phyloP scores from a whole-genome alignment of 2,113 vertebrate species.

The Entomyzon cyanotis region DNA sequence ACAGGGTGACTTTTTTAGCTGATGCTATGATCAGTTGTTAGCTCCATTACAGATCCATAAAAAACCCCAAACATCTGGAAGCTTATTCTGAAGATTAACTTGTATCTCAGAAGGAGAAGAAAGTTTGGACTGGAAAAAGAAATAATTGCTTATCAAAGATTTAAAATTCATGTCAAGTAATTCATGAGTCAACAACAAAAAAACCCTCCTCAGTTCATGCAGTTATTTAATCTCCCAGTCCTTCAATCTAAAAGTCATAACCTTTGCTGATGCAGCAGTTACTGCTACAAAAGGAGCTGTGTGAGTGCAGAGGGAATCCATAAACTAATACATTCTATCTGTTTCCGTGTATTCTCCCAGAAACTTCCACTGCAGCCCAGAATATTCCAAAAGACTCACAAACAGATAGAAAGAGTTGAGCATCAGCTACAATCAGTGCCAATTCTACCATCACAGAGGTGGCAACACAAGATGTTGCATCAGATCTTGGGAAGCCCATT shows the following conservation, averaged over 20 bases:
- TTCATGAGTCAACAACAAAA: neutral
- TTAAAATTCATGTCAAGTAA: neutral
- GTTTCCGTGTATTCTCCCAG: neutral
- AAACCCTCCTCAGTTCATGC: neutral
- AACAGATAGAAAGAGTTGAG: neutral
- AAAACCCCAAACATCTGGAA: neutral
- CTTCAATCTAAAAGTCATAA: neutral
- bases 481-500: neutral
- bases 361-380: neutral
- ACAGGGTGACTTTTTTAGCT: neutral
- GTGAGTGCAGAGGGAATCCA: neutral
- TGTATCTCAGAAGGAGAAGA: neutral
- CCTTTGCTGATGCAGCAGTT: neutral
- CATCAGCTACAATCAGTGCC: neutral
- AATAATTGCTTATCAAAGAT: neutral
- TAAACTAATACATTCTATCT: neutral
- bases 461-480: neutral
- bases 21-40: neutral
- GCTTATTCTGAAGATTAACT: neutral
- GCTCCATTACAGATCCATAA: neutral
- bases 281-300: neutral
- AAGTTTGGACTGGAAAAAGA: neutral
- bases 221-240: neutral
- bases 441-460: neutral
- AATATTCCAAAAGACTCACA: neutral